These are phyloP conservation scores for Apodemus agrarius DNA, from an alignment of 2,797 vertebrate species.

Conservation along the genomic window DNA sequence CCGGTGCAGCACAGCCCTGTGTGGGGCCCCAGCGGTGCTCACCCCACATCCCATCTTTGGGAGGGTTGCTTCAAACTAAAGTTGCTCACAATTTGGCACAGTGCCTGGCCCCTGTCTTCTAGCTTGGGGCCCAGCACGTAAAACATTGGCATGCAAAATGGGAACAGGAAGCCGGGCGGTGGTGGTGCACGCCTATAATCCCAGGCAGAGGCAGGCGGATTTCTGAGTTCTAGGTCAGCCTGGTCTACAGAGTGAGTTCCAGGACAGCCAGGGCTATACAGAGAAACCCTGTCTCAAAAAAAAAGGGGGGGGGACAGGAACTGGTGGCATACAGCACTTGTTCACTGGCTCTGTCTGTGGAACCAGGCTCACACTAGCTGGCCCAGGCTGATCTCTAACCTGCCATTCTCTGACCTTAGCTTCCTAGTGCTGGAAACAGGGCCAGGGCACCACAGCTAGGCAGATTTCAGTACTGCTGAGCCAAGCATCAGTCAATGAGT, in stretches of 20 bases:
- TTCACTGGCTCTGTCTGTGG: neutral
- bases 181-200: no score
- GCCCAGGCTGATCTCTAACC: neutral
- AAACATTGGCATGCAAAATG: neutral
- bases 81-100: neutral
- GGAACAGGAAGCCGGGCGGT: neutral
- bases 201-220: no score
- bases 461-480: neutral
- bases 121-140: neutral
- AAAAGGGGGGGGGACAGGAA: no score
- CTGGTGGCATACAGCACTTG: neutral
- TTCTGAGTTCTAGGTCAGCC: no score
- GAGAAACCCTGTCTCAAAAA: no score
- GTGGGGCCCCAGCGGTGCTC: fast-evolving
- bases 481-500: neutral
- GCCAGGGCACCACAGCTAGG: neutral
- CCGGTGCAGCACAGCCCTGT: neutral
- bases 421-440: neutral
- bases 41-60: neutral
- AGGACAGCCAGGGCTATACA: no score
- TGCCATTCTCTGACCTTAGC: neutral
- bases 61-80: neutral
- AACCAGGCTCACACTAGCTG: neutral
- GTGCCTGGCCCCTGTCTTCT: neutral
- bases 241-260: no score